Evolutionary conservation across 2,797 vertebrate genomes (phyloP).

Genomic region (Aldrovandia affinis): DNA sequence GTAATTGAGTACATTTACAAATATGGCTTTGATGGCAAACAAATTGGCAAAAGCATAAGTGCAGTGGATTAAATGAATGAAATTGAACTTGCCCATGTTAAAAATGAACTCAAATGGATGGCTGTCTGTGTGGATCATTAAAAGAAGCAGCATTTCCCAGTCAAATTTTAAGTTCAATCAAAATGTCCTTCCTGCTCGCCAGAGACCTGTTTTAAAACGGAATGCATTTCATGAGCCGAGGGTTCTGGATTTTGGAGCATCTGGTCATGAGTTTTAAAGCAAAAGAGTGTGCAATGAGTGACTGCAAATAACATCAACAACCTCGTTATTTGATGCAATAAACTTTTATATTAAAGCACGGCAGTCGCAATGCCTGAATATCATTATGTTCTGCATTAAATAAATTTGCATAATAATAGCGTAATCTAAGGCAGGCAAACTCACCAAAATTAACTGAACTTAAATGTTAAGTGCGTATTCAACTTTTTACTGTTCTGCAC

Average conservation of each 20-base stretch:
- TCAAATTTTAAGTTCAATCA: constrained; percentile 37
- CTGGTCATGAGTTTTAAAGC: too few species aligned
- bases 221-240: background rate
- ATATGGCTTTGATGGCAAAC: constrained; percentile 16
- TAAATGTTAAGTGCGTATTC: background rate
- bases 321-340: background rate
- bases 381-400: too few species aligned
- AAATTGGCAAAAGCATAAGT: constrained; percentile 6
- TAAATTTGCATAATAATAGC: background rate
- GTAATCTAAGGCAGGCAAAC: background rate
- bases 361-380: background rate
- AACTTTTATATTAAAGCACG: background rate
- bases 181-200: constrained; percentile 16
- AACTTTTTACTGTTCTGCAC: background rate
- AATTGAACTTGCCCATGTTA: constrained; percentile 39
- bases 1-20: constrained; percentile 15
- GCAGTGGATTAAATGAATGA: constrained; percentile 27
- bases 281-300: background rate
- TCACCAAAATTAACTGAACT: background rate
- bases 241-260: background rate
- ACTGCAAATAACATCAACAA: background rate
- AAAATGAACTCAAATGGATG: constrained; percentile 38
- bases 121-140: constrained; percentile 50
- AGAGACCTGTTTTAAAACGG: constrained; percentile 37
- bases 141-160: constrained; percentile 33